phyloP scores from a whole-genome alignment of 2,888 invertebrate genomes.

The Melieria crassipennis region DNA sequence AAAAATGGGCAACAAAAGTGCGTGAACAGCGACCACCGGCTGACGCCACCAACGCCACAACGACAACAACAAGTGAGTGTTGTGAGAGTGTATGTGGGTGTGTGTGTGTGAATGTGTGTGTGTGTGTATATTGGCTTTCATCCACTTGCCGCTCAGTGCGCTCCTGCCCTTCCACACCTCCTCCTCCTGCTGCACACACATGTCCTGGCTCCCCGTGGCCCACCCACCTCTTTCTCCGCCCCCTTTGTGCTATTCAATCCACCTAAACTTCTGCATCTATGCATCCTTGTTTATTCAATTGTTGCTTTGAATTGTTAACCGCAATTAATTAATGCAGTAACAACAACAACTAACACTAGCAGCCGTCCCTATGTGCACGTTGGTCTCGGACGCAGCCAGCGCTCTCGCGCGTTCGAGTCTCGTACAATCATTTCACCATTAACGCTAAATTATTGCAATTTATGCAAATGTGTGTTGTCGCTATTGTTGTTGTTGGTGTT shows the following conservation, averaged over 20 bases:
- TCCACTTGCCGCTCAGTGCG: conserved; percentile 9
- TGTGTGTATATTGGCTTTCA: conserved; percentile 26
- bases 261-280: conserved; percentile 40
- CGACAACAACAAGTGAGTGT: background rate
- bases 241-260: conserved; percentile 22
- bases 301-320: conserved; percentile 34
- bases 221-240: conserved; percentile 34
- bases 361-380: background rate
- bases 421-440: conserved; percentile 28
- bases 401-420: background rate
- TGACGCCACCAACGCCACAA: too few species aligned
- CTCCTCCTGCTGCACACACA: background rate
- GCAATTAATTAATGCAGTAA: conserved; percentile 30
- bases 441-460: conserved; percentile 31
- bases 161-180: background rate
- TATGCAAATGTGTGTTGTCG: conserved; percentile 26
- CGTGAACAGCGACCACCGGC: too few species aligned
- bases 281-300: conserved; percentile 34
- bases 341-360: conserved; percentile 5
- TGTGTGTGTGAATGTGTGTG: conserved; percentile 14
- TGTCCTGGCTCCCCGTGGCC: background rate
- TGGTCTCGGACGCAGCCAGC: background rate
- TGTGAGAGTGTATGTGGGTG: background rate
- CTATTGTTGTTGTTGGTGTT: conserved; percentile 28
- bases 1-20: too few species aligned